phyloP scores from a whole-genome alignment of 1,140 invertebrate species.

The Drosophila ficusphila region DNA sequence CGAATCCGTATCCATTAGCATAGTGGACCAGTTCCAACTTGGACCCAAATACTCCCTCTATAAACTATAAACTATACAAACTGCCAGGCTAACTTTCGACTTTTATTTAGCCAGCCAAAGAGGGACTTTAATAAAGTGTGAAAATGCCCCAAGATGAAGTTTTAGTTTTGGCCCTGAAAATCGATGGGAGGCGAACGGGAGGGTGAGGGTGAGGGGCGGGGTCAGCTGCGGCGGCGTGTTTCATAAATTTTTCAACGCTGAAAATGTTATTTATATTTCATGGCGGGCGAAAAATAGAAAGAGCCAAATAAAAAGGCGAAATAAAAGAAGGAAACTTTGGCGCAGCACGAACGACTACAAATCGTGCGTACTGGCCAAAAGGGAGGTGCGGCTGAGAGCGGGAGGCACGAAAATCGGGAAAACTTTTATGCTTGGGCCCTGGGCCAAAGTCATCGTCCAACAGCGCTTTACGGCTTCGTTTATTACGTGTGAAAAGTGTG shows the following conservation, averaged over 20 bases:
- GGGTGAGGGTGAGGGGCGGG: neutral
- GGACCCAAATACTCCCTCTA: slow-evolving; percentile 6
- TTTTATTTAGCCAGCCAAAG: slow-evolving; percentile 56
- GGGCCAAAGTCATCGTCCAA: slow-evolving; percentile 58
- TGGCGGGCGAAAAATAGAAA: slow-evolving; percentile 47
- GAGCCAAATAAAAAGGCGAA: slow-evolving; percentile 21
- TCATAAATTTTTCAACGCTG: slow-evolving; percentile 78
- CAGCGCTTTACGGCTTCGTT: slow-evolving; percentile 75
- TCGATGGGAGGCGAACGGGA: too few species aligned
- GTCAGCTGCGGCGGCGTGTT: slow-evolving; percentile 59
- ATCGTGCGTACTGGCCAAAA: slow-evolving; percentile 65
- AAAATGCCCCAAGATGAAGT: slow-evolving; percentile 64
- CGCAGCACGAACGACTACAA: slow-evolving; percentile 80
- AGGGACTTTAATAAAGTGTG: slow-evolving; percentile 78
- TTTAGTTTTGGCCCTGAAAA: slow-evolving; percentile 67
- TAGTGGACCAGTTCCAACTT: neutral
- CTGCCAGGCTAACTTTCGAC: slow-evolving; percentile 64
- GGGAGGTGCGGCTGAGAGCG: slow-evolving; percentile 3
- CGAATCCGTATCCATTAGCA: slow-evolving; percentile 26
- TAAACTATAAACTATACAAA: slow-evolving; percentile 48
- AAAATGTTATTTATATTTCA: slow-evolving; percentile 83
- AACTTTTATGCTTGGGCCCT: slow-evolving; percentile 62
- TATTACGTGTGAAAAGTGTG: slow-evolving; percentile 79
- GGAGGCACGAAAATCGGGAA: slow-evolving; percentile 55
- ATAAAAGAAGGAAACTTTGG: slow-evolving; percentile 66